A percentile compares a stretch with the other conserved stretches of the same genome.
Conservation (phyloP, 2,888 invertebrate genomes). For the Cantharis lateralis region DNA sequence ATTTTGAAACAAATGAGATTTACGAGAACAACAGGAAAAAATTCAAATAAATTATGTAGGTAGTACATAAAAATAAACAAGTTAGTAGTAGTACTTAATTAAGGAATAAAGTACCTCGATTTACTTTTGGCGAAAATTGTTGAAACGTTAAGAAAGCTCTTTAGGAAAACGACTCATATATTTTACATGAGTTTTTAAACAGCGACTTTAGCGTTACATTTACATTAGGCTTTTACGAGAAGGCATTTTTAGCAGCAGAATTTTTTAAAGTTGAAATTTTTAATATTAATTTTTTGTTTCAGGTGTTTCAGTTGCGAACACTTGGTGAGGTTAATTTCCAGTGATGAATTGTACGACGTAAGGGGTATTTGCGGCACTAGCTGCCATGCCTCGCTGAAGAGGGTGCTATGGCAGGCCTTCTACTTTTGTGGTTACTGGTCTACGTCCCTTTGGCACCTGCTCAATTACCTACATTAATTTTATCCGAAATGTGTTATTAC, state of each 20-base stretch:
- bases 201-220: background rate
- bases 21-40: background rate
- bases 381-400: constrained; percentile 50
- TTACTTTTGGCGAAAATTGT: background rate
- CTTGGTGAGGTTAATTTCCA: background rate
- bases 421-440: constrained; percentile 63
- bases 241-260: background rate
- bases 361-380: constrained; percentile 31
- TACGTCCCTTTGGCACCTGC: constrained; percentile 59
- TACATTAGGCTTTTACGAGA: background rate
- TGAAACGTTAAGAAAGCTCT: background rate
- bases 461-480: constrained; percentile 59
- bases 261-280: background rate
- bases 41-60: background rate
- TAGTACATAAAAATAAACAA: background rate
- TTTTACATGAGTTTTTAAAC: background rate
- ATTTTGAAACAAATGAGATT: background rate
- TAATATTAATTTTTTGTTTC: constrained; percentile 5
- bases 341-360: constrained; percentile 29
- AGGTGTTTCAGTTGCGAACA: background rate
- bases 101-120: background rate
- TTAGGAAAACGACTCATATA: background rate
- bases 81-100: background rate
- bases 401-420: constrained; percentile 57
- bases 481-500: constrained; percentile 54